Evolutionary conservation across 2,888 invertebrate genomes (phyloP), one percentile per base, ranked within the genome.

Genomic region (Molorchus minor): DNA sequence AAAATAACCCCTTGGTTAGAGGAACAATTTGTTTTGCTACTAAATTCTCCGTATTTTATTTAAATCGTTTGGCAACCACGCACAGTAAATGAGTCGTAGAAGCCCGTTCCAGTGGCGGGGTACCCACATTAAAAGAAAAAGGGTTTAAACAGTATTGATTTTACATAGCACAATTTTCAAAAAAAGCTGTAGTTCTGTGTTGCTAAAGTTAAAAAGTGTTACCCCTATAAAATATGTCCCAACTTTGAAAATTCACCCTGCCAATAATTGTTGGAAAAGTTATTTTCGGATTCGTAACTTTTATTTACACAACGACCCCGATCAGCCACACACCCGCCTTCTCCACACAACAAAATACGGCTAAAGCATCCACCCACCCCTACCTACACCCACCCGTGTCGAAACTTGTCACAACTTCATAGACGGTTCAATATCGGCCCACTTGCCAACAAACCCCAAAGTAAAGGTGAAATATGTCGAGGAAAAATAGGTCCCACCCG

Each of bases 401-500:
- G 38, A 56, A 65, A 56, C 64, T 66, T 61, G 57, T 60, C 51
- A 62, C 58, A 66, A 64, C 62, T 64, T 57, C 64, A 59, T 62
- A 56, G 53, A 56, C 44, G 51, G 38, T 52, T 53, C 56, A 55
- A 58, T 59, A 60, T 56, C 56, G 49, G 59, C 52, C 53, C 55
- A 53, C 47, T 61, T 49, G 58, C 52, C 56, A 40, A 53, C 43
- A 56, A 51, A 58, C 59, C 56, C 56, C 51, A 53, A 56, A 55
- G 60, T 43, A 56, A 53, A 60, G 47, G 44, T 56, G 40, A 46
- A 15, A 52, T 60, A 64, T 61, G n/a, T 30, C 43, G 55, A 57
- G 44, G 58, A 64, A 64, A 56, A 59, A 59, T 47, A 55, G 49
- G 55, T 54, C 43, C 57, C 53, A 46, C 55, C 33, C 56, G 46